Evolutionary conservation across 1,140 invertebrate species (phyloP).

Genomic region (Calliopsis andreniformis): DNA sequence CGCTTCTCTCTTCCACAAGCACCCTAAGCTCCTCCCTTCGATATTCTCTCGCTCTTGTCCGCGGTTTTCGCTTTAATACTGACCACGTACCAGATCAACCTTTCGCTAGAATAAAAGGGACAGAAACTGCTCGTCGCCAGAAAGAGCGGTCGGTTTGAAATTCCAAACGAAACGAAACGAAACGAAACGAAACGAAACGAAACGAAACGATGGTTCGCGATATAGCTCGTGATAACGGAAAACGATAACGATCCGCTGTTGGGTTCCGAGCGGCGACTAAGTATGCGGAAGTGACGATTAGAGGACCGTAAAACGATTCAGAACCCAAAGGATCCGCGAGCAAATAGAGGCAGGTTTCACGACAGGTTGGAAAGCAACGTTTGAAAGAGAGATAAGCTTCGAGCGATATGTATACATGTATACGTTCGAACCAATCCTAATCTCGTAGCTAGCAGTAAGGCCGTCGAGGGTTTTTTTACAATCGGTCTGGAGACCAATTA

Average conservation of each 20-base stretch:
- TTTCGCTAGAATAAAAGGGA: no score
- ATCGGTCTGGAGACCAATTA: slow-evolving; percentile 63
- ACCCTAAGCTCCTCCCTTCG: slow-evolving; percentile 17
- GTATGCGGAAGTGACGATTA: slow-evolving; percentile 63
- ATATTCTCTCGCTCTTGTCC: slow-evolving; percentile 34
- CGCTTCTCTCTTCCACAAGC: slow-evolving; percentile 48
- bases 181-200: background rate
- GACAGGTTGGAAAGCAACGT: slow-evolving; percentile 57
- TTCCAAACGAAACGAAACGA: background rate
- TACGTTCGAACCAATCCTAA: slow-evolving; percentile 54
- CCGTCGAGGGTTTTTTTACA: slow-evolving; percentile 62
- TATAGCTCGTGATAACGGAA: slow-evolving; percentile 45
- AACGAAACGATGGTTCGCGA: slow-evolving; percentile 1
- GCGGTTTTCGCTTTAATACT: background rate
- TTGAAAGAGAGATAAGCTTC: slow-evolving; percentile 55
- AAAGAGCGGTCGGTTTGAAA: background rate
- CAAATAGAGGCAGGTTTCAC: slow-evolving; percentile 63
- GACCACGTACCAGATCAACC: background rate
- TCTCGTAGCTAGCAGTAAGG: slow-evolving; percentile 53
- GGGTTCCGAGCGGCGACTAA: background rate
- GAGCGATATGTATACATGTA: slow-evolving; percentile 34
- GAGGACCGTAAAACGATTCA: slow-evolving; percentile 57
- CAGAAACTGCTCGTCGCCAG: background rate
- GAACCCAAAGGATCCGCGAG: slow-evolving; percentile 46
- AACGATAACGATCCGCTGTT: slow-evolving; percentile 4